Percentiles rank a stretch among this genome's conserved stretches.
These are phyloP conservation scores for Noctua fimbriata DNA, from an alignment of 2,888 invertebrate genomes.

Conservation along the genomic window DNA sequence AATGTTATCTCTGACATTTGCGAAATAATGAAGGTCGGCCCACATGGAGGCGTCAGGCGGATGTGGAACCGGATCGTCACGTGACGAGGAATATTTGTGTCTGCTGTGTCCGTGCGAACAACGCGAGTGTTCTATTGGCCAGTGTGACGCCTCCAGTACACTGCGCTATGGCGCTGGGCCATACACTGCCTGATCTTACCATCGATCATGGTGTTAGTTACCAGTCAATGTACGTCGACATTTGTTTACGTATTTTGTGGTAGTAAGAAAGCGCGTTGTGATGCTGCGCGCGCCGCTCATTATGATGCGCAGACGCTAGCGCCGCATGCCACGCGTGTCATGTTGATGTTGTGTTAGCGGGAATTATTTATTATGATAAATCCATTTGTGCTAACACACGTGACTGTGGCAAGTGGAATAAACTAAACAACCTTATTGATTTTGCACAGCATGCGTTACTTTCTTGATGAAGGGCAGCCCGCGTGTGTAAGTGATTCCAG, in stretches of 20 bases:
- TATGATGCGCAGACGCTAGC: constrained; percentile 31
- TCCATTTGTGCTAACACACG: constrained; percentile 21
- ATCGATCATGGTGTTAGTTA: not conserved
- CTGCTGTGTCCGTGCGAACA: constrained; percentile 13
- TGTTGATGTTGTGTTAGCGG: constrained; percentile 30
- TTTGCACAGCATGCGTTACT: not conserved
- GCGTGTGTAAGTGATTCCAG: not conserved
- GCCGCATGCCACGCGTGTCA: constrained; percentile 38
- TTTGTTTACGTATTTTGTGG: constrained; percentile 5
- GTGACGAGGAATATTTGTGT: not conserved
- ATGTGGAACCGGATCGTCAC: constrained; percentile 31
- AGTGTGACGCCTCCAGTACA: constrained; percentile 14
- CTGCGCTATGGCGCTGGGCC: constrained; percentile 10
- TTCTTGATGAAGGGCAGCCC: not conserved
- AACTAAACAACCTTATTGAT: not conserved
- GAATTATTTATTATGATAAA: constrained; percentile 58
- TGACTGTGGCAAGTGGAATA: constrained; percentile 15
- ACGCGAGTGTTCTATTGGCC: not conserved
- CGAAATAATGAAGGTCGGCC: constrained; percentile 20
- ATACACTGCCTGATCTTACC: not conserved
- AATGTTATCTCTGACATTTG: constrained; percentile 18
- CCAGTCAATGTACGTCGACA: constrained; percentile 8
- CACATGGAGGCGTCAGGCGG: constrained; percentile 35
- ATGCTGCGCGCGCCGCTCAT: constrained; percentile 25
- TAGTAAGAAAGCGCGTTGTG: constrained; percentile 44